These are phyloP conservation scores for Gastracanthus pulcherrimus DNA, from an alignment of 2,888 invertebrate genomes.

Conservation along the genomic window DNA sequence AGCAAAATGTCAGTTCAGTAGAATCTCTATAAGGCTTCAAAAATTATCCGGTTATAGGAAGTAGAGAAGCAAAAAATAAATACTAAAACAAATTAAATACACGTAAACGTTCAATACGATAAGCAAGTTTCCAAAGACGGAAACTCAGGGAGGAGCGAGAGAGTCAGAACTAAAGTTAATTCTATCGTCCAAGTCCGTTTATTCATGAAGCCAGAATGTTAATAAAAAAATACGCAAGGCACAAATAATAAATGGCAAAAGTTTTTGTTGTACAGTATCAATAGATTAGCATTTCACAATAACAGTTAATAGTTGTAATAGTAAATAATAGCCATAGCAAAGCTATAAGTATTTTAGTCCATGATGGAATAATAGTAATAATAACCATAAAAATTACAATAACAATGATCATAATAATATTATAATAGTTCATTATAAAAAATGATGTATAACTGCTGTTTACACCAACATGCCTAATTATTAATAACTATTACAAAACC, in stretches of 20 bases:
- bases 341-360: conserved; percentile 45
- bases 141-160: conserved; percentile 34
- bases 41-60: background rate
- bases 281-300: conserved; percentile 53
- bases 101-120: background rate
- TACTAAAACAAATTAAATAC: background rate
- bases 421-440: conserved; percentile 51
- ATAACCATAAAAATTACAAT: conserved; percentile 49
- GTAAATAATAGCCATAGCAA: conserved; percentile 53
- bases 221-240: conserved; percentile 45
- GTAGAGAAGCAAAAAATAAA: background rate
- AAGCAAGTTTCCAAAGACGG: background rate
- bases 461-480: conserved; percentile 52
- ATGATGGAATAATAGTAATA: conserved; percentile 49
- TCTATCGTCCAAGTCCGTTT: conserved; percentile 33
- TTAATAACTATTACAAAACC: conserved; percentile 54
- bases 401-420: conserved; percentile 52
- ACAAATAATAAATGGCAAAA: conserved; percentile 56
- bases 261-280: conserved; percentile 40
- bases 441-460: conserved; percentile 47
- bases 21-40: conserved; percentile 15
- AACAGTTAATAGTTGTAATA: conserved; percentile 54
- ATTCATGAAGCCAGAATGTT: conserved; percentile 34
- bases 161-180: conserved; percentile 47
- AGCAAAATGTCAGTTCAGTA: background rate